phyloP scores from a whole-genome alignment of 2,113 vertebrate genomes.

The Poeciliopsis occidentalis region DNA sequence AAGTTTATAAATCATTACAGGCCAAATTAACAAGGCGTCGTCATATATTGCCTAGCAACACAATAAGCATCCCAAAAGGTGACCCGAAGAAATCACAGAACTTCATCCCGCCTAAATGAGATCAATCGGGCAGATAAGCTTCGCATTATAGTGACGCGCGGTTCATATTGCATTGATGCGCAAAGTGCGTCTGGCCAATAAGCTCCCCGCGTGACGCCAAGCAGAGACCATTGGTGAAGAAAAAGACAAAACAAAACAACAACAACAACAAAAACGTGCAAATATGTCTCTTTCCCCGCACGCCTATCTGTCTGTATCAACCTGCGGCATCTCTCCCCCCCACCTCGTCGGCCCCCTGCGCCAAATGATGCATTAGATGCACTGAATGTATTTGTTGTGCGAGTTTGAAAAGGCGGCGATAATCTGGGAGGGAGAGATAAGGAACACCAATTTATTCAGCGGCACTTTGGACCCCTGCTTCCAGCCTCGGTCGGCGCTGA shows the following conservation, averaged over 20 bases:
- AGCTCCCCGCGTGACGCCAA: conserved; percentile 57
- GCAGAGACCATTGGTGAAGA: conserved; percentile 57
- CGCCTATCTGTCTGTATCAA: conserved; percentile 94
- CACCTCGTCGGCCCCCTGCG: conserved; percentile 21
- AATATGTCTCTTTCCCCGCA: conserved; percentile 78
- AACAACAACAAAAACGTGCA: conserved; percentile 69
- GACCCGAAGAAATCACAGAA: conserved; percentile 3
- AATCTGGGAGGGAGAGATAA: conserved; percentile 99
- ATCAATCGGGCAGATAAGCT: conserved; percentile 75
- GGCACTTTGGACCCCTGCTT: conserved; percentile 97
- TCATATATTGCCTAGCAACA: not conserved
- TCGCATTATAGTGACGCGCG: conserved; percentile 67
- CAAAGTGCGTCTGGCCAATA: conserved; percentile 72
- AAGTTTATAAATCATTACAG: not conserved
- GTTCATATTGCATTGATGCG: conserved; percentile 79
- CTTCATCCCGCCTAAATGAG: conserved; percentile 20
- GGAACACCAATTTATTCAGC: conserved; percentile 99
- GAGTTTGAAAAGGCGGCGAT: conserved; percentile 99
- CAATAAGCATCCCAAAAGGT: conserved; percentile 2
- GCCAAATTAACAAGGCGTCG: not conserved
- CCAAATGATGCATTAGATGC: conserved; percentile 99
- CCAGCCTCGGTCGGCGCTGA: conserved; percentile 92
- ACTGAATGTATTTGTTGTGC: conserved; percentile 98
- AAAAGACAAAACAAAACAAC: conserved; percentile 4
- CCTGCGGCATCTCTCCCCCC: conserved; percentile 83